A percentile compares a stretch with the other conserved stretches of the same genome.
Conservation (phyloP, 2,113 vertebrate species). For the Martes martes region DNA sequence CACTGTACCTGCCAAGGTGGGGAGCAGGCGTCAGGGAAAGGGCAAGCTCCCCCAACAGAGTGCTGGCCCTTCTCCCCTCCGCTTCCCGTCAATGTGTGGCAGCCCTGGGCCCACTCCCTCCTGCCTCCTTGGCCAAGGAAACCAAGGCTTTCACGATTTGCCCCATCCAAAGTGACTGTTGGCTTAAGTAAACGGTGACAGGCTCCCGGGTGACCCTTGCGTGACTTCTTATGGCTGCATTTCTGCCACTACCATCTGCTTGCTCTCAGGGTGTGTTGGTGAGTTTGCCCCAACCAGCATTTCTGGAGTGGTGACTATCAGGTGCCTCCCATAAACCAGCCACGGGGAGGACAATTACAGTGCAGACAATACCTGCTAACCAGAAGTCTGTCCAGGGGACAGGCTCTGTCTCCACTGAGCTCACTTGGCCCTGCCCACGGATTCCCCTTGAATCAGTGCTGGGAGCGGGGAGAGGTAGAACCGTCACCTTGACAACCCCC, state of each 20-base stretch:
- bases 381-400: not conserved
- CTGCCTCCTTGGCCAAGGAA: too few relatives aligned
- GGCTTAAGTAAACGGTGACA: not conserved
- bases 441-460: not conserved
- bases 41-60: not conserved
- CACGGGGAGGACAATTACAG: not conserved
- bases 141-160: too few relatives aligned
- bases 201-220: not conserved
- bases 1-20: conserved; percentile 80
- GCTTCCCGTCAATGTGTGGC: too few relatives aligned
- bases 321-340: conserved; percentile 8
- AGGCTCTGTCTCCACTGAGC: not conserved
- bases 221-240: not conserved
- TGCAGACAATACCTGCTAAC: not conserved
- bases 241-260: not conserved
- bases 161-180: not conserved
- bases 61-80: accelerated
- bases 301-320: conserved; percentile 58
- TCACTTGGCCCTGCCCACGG: not conserved
- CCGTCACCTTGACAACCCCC: not conserved
- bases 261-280: conserved; percentile 20
- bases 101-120: not conserved
- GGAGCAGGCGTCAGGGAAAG: not conserved
- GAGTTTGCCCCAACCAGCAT: conserved; percentile 28
- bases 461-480: too few relatives aligned